A percentile compares a stretch with the other conserved stretches of the same genome.
These are phyloP conservation scores for Andricus grossulariae DNA, from an alignment of 1,140 invertebrate species.

Conservation along the genomic window DNA sequence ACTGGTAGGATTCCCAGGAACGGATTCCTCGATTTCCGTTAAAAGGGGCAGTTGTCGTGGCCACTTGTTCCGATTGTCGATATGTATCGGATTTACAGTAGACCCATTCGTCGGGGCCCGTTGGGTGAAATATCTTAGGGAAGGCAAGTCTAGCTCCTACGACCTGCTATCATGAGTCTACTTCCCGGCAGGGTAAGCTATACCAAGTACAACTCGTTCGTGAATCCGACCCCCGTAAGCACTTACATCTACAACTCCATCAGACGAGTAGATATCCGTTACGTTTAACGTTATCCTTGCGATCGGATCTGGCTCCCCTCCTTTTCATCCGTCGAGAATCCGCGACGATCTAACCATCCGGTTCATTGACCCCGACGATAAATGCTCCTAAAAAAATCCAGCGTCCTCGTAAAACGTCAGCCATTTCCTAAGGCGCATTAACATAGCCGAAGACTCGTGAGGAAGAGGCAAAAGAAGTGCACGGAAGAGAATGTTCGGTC, in stretches of 20 bases:
- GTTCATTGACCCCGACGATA: conserved; percentile 55
- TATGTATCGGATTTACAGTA: conserved; percentile 20
- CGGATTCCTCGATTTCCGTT: conserved; percentile 7
- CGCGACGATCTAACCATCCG: conserved; percentile 46
- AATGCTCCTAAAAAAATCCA: conserved; percentile 9
- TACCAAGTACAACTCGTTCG: not conserved
- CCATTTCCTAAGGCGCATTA: conserved; percentile 45
- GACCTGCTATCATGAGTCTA: conserved; percentile 25
- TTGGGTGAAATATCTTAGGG: conserved; percentile 12
- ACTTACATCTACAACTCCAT: conserved; percentile 45
- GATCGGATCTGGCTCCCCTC: conserved; percentile 46
- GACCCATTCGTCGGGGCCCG: not conserved
- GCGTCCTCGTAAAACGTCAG: conserved; percentile 18
- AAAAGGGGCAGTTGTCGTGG: conserved; percentile 28
- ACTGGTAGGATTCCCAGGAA: not conserved
- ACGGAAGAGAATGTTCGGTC: conserved; percentile 70
- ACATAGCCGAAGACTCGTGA: conserved; percentile 48
- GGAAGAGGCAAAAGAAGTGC: conserved; percentile 52
- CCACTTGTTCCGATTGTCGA: conserved; percentile 8
- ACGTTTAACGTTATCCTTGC: conserved; percentile 59
- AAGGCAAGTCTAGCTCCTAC: not conserved
- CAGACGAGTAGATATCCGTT: conserved; percentile 61
- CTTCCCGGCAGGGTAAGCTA: conserved; percentile 12
- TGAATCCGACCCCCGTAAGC: conserved; percentile 5
- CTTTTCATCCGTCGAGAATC: conserved; percentile 29